A percentile compares a stretch with the other conserved stretches of the same genome.
Conservation (phyloP, 2,113 vertebrate genomes). For the Ageneiosus marmoratus region DNA sequence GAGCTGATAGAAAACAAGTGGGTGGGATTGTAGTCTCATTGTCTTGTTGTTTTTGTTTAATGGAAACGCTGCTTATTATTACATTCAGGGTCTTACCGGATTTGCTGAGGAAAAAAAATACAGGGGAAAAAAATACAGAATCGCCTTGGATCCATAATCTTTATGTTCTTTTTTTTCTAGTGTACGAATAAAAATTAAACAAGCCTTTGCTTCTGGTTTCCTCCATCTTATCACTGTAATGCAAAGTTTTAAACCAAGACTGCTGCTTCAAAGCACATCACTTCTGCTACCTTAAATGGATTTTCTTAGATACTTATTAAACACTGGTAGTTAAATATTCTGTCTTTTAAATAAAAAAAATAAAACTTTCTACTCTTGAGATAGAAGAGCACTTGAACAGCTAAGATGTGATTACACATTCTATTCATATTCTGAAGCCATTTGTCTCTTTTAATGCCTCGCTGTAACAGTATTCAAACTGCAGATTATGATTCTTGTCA, state of each 20-base stretch:
- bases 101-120: too few species aligned
- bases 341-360: not conserved
- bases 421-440: conserved; percentile 43
- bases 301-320: conserved; percentile 59
- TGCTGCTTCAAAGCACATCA: conserved; percentile 60
- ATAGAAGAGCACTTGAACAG: conserved; percentile 54
- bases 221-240: conserved; percentile 50
- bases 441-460: conserved; percentile 45
- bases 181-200: not conserved
- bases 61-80: too few species aligned
- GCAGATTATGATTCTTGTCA: conserved; percentile 20
- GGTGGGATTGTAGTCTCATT: not conserved
- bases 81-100: too few species aligned
- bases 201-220: conserved; percentile 46
- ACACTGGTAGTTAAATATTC: conserved; percentile 49
- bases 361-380: not conserved
- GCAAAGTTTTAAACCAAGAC: conserved; percentile 51
- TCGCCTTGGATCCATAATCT: not conserved
- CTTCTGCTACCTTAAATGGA: conserved; percentile 60
- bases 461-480: conserved; percentile 50
- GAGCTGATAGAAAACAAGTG: not conserved
- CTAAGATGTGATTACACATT: conserved; percentile 57
- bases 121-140: too few species aligned
- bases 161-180: not conserved
- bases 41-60: too few species aligned